Base-by-base conservation (phyloP, 2,888 invertebrate genomes). In the Mythimna vitellina region DNA sequence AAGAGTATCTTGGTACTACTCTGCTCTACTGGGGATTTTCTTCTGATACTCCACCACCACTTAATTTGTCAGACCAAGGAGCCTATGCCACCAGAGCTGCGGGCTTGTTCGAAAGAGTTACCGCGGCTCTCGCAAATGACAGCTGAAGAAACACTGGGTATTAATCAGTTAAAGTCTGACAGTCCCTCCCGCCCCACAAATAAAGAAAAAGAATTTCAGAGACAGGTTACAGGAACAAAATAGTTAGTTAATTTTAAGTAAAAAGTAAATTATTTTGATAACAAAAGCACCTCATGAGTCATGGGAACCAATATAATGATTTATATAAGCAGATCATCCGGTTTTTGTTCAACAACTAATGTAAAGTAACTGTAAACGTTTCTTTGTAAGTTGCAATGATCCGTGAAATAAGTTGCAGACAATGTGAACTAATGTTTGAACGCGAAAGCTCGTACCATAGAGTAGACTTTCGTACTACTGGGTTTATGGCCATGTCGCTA, bases 381-480 rank as follows among this genome's bases (percentile, higher is more conserved):
- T 84, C 86, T 80, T 88, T 87, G 86, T 87, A 78, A 83, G 82
- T 65, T 85, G 85, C 88, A 89, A 81, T 89, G 87, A 81, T 83
- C 88, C 89, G 86, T 89, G 88, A 89, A 89, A 89, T 81, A 87
- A 86, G 71, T 58, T 78, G 80, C 82, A 81, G 82, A 88, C 87
- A 88, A 84, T 85, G 83, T 83, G 81, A 81, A 81, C 81, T 84
- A 80, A 83, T 86, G 77, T 82, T 84, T 77, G 68, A 74, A 79
- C 68, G 74, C 73, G 69, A 72, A 82, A 84, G 84, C 73, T 78
- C 58, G 65, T 63, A 35, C 29, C 64, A 58, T 73, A 68, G 77
- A 75, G 81, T 71, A 69, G 53, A 56, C 53, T 72, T 12, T n/a
- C 49, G n/a, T 20, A 68, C 64, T 74, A 67, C 61, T 76, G 49